Evolutionary conservation across 1,140 invertebrate genomes (phyloP).

Genomic region (Cotesia chilonis): DNA sequence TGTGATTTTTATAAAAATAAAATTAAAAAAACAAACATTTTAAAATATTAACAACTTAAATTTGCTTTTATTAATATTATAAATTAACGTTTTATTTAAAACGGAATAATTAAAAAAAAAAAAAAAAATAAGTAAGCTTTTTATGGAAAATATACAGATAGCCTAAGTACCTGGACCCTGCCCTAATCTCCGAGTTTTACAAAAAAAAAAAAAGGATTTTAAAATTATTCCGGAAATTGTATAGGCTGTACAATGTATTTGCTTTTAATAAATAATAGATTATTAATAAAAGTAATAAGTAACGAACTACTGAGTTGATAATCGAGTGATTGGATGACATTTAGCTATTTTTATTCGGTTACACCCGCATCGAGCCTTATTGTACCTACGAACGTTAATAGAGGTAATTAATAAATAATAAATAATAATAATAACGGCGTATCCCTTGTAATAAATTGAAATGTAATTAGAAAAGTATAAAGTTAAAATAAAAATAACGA

Average conservation of each 20-base stretch:
- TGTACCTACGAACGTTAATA: constrained; percentile 39
- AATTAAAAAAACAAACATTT: constrained; percentile 40
- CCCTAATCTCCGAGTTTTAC: constrained; percentile 52
- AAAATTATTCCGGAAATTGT: constrained; percentile 39
- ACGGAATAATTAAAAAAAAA: constrained; percentile 23
- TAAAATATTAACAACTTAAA: constrained; percentile 25
- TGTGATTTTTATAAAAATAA: constrained; percentile 63
- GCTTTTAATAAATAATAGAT: constrained; percentile 52
- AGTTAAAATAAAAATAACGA: constrained; percentile 31
- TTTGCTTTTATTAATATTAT: neutral
- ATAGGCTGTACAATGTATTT: constrained; percentile 60
- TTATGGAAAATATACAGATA: constrained; percentile 59
- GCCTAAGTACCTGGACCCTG: constrained; percentile 63
- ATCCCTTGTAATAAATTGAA: constrained; percentile 25
- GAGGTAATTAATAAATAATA: constrained; percentile 2
- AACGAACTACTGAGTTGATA: too few relatives aligned
- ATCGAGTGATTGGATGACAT: constrained; percentile 35
- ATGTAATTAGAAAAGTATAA: constrained; percentile 49
- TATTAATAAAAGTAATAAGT: constrained; percentile 1
- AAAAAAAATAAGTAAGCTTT: constrained; percentile 45
- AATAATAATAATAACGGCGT: neutral
- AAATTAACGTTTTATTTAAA: too few relatives aligned
- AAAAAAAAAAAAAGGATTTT: constrained; percentile 35
- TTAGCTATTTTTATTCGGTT: constrained; percentile 37
- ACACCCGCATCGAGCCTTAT: constrained; percentile 45